Evolutionary conservation across 92 coral and sea anemone genomes (phyloP).

Genomic region (Epizoanthus ramosus): DNA sequence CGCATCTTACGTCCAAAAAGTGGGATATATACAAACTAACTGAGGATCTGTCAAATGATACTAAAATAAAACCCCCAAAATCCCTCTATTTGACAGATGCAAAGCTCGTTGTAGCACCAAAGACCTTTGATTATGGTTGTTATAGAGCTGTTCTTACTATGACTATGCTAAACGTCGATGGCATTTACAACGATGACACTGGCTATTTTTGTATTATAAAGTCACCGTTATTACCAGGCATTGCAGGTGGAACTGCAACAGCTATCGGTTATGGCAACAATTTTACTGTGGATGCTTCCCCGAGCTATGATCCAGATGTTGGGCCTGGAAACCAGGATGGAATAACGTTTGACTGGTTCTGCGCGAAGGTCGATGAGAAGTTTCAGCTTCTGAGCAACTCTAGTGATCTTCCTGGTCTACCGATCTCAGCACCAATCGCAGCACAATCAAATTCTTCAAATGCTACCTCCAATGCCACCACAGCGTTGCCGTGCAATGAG

Average conservation of each 20-base stretch:
- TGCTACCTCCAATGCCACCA: slow-evolving; percentile 32
- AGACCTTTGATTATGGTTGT: slow-evolving; percentile 63
- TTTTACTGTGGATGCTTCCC: slow-evolving; percentile 48
- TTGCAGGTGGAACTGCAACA: slow-evolving; percentile 69
- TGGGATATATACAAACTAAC: slow-evolving; percentile 63
- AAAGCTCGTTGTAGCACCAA: slow-evolving; percentile 50
- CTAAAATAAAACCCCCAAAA: slow-evolving; percentile 22
- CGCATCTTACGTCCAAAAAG: slow-evolving; percentile 49
- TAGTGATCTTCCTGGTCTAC: slow-evolving; percentile 40
- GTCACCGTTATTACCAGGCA: slow-evolving; percentile 61
- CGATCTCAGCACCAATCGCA: slow-evolving; percentile 33
- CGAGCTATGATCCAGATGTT: slow-evolving; percentile 78
- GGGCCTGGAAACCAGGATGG: slow-evolving; percentile 40
- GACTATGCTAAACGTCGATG: slow-evolving; percentile 71
- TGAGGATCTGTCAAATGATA: slow-evolving; percentile 26
- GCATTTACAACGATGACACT: slow-evolving; percentile 46
- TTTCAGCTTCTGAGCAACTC: slow-evolving; percentile 39
- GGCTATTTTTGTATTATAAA: slow-evolving; percentile 61
- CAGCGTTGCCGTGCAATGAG: slow-evolving; percentile 6
- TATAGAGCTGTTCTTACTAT: slow-evolving; percentile 48
- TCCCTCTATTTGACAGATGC: slow-evolving; percentile 28
- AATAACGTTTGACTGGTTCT: slow-evolving; percentile 66
- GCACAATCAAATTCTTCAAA: slow-evolving; percentile 25
- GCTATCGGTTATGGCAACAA: slow-evolving; percentile 73
- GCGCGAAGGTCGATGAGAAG: slow-evolving; percentile 55